These are phyloP conservation scores for Micronycteris hirsuta DNA, from an alignment of 2,113 vertebrate genomes.

Conservation along the genomic window DNA sequence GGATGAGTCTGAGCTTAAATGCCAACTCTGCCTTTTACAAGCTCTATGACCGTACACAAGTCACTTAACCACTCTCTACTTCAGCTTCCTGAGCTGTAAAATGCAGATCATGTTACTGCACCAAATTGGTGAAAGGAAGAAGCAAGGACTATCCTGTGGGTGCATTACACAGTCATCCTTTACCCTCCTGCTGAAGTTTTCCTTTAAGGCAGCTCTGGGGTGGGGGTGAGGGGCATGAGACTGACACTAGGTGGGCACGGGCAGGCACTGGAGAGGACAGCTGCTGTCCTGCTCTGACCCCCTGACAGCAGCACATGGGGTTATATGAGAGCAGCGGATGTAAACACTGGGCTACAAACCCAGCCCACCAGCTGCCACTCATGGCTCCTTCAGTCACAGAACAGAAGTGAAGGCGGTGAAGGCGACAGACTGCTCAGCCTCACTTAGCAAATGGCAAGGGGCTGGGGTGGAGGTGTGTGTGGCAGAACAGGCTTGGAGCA, in stretches of 20 bases:
- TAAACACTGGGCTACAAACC: background rate
- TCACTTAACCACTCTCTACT: background rate
- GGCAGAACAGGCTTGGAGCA: background rate
- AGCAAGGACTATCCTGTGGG: background rate
- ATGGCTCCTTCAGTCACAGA: background rate
- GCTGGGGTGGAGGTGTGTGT: rapidly evolving
- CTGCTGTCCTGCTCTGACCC: background rate
- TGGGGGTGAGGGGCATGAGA: too few species aligned
- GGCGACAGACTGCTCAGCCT: background rate
- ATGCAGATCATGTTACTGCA: background rate
- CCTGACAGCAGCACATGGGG: background rate
- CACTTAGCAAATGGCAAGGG: background rate
- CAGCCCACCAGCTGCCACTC: background rate
- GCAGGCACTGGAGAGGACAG: background rate
- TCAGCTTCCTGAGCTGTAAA: background rate
- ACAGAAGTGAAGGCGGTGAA: background rate
- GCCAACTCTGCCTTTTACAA: background rate
- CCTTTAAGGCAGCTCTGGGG: background rate
- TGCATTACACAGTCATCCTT: rapidly evolving
- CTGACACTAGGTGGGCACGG: rapidly evolving
- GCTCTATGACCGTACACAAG: background rate
- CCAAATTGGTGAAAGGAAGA: background rate
- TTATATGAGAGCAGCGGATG: background rate
- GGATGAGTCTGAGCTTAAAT: background rate
- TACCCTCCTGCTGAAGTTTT: background rate